A percentile compares a stretch with the other conserved stretches of the same genome.
Evolutionary conservation across 2,888 invertebrate genomes (phyloP).

Genomic region (Diabrotica balteata): DNA sequence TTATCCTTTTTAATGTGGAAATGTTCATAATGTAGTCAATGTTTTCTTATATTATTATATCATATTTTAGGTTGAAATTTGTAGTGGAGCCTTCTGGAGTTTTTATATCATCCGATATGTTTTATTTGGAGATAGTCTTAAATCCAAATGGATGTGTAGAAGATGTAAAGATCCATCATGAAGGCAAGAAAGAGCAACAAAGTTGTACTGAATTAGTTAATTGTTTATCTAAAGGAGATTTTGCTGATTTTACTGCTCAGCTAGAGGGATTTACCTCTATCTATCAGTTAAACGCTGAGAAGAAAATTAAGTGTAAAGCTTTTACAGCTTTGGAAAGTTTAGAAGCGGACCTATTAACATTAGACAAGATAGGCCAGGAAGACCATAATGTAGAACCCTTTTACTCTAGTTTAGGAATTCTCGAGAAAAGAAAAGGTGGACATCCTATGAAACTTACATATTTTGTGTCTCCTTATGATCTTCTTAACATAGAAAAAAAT

Average conservation of each 20-base stretch:
- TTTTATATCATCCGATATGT: constrained; percentile 96
- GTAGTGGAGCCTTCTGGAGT: constrained; percentile 82
- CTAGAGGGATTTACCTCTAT: constrained; percentile 83
- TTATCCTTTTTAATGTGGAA: too few relatives aligned
- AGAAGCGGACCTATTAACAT: constrained; percentile 84
- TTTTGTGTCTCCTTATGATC: constrained; percentile 92
- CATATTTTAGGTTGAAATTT: constrained; percentile 75
- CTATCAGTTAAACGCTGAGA: constrained; percentile 93
- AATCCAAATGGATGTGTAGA: constrained; percentile 84
- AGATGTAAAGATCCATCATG: constrained; percentile 92
- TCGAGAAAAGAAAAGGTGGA: constrained; percentile 83
- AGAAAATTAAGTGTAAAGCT: constrained; percentile 92
- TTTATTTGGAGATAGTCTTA: constrained; percentile 89
- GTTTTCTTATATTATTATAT: too few relatives aligned
- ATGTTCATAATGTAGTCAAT: too few relatives aligned
- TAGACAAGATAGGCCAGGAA: constrained; percentile 66
- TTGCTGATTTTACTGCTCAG: constrained; percentile 90
- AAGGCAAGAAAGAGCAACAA: constrained; percentile 83
- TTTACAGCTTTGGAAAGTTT: constrained; percentile 91
- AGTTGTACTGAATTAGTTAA: constrained; percentile 89
- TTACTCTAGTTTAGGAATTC: constrained; percentile 87
- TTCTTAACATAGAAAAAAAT: constrained; percentile 78
- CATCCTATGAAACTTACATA: constrained; percentile 94
- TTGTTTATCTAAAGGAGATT: constrained; percentile 84
- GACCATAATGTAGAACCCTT: constrained; percentile 64